These are phyloP conservation scores for Probosciger aterrimus DNA, from an alignment of 2,113 vertebrate genomes.

Conservation along the genomic window DNA sequence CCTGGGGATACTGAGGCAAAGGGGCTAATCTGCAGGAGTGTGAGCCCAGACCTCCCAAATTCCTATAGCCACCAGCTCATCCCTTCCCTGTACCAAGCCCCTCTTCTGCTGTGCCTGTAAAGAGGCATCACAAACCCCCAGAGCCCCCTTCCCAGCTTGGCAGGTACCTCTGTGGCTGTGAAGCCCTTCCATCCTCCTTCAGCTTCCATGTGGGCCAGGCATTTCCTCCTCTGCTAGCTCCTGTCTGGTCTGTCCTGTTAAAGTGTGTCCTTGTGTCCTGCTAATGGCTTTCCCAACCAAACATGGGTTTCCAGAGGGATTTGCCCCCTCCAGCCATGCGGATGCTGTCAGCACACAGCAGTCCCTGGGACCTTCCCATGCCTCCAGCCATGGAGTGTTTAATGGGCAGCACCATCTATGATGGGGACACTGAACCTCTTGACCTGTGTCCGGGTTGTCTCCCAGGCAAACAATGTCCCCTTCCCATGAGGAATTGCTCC, in stretches of 20 bases:
- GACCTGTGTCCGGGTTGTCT: not conserved
- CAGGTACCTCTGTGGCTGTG: not conserved
- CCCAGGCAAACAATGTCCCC: not conserved
- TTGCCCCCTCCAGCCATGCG: fast-evolving
- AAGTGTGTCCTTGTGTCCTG: not conserved
- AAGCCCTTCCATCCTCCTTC: not conserved
- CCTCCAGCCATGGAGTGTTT: not conserved
- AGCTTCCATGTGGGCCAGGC: fast-evolving
- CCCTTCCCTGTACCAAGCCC: not conserved
- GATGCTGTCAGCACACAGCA: fast-evolving
- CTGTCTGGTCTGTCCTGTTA: fast-evolving
- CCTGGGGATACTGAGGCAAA: not conserved
- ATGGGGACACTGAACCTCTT: not conserved
- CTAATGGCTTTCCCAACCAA: not conserved
- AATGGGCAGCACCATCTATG: fast-evolving
- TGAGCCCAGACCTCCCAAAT: not conserved
- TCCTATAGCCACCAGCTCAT: not conserved
- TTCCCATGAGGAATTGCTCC: not conserved
- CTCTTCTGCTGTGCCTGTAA: fast-evolving
- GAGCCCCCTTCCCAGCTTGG: not conserved
- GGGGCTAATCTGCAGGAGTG: not conserved
- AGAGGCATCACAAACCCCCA: not conserved
- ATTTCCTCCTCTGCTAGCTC: not conserved
- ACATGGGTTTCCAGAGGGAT: not conserved
- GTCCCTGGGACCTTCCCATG: not conserved